Conservation (phyloP, 1,140 invertebrate species). For the Chironomus striatipennis region DNA sequence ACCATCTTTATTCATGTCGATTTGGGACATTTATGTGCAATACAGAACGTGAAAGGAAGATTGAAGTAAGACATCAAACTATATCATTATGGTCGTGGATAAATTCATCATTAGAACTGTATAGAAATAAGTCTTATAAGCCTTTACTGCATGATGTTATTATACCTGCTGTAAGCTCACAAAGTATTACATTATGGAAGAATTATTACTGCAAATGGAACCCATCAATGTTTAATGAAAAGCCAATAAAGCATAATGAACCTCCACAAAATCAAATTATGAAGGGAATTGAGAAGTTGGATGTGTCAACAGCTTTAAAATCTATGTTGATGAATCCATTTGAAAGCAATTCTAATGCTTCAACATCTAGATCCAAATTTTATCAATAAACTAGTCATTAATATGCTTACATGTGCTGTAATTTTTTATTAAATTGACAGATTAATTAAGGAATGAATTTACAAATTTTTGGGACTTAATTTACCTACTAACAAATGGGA, state of each 20-base stretch:
- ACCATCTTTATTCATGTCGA: constrained; percentile 94
- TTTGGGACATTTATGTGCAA: constrained; percentile 99
- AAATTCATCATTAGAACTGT: constrained; percentile 78
- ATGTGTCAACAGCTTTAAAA: no score
- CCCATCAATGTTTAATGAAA: constrained; percentile 83
- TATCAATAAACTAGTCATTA: no score
- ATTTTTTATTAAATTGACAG: no score
- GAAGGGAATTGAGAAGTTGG: no score
- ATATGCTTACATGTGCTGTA: no score
- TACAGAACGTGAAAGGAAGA: constrained; percentile 64
- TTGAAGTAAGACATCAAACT: constrained; percentile 81
- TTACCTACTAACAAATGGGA: no score
- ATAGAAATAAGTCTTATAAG: constrained; percentile 87
- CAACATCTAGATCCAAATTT: no score
- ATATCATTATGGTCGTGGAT: constrained; percentile 95
- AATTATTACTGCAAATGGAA: constrained; percentile 96
- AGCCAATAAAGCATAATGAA: constrained; percentile 50
- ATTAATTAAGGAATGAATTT: no score
- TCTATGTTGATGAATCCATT: no score
- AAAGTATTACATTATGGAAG: constrained; percentile 89
- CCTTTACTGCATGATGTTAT: constrained; percentile 60
- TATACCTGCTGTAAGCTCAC: constrained; percentile 78
- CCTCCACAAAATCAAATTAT: no score
- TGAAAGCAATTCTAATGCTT: no score
- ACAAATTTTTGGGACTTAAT: no score